Evolutionary conservation across 2,797 vertebrate genomes (phyloP), one percentile per base, ranked within the genome.

Genomic region (Sphenopsis melanotis): DNA sequence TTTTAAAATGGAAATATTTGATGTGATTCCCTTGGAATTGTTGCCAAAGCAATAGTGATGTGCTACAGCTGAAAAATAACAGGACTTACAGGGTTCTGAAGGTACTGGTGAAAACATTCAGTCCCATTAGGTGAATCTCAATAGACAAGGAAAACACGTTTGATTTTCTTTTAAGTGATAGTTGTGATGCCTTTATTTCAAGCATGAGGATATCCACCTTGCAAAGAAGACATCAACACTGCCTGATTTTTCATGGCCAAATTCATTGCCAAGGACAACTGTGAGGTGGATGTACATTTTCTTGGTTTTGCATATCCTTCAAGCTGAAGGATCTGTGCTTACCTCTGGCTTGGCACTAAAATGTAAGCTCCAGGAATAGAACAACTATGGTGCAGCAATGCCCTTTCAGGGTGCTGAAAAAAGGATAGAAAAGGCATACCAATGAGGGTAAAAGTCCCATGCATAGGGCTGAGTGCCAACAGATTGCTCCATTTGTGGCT

Each of bases 271-370:
- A 46, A 0, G 37, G 22, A 60, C 1, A 61, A 0, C 17, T 83
- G 26, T 16, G 41, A 75, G 14, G 16, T 12, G 5, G 27, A 30
- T 1, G 0, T 39, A 39, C 0, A 1, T 66, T 79, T 87, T 69
- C 34, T 46, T 68, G 10, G 8, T 22, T 63, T 59, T 46, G 14
- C 2, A 5, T 59, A 4, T 39, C 74, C 22, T 68, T 19, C 1
- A 2, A 64, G 32, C 19, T 49, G 32, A 34, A 74, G 56, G 60
- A 32, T 17, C 9, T 1, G 0, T 11, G 19, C 27, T 70, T 56
- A 13, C 21, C 17, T 79, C 30, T 78, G 44, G 3, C 26, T 78
- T 42, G 42, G n/a, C 41, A 6, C 21, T 76, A 52, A 20, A 32
- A 26, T 42, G 12, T 0, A 47, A 47, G 7, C 8, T 61, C 7